Base-by-base conservation (phyloP, 2,797 vertebrate species). In the Chaetodon trifasciatus region DNA sequence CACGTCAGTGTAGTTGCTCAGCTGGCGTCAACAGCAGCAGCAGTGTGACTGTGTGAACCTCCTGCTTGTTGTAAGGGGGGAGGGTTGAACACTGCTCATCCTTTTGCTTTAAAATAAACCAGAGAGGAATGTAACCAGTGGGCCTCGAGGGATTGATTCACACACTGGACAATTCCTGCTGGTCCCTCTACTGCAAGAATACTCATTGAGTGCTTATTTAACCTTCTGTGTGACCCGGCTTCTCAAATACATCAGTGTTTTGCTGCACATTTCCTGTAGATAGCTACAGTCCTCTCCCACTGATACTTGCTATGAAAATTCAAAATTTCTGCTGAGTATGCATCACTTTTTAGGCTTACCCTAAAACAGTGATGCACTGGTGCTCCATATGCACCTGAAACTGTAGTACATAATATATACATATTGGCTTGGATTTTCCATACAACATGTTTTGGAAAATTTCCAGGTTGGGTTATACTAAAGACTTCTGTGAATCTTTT, bases 71-170 rank as follows among this genome's bases (percentile, higher is more conserved):
- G 74, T 69, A 37, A 74, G 61, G 83, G 83, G 90, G 87, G 81
- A 88, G 89, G 90, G 88, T 76, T 60, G 72, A 77, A 83, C 68
- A 70, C 85, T 89, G 85, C 86, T 94, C 88, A 89, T 94, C 92
- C 88, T 90, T 91, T 91, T 81, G 78, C 91, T 93, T 92, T 94
- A 93, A 96, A 95, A 93, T 95, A 93, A 93, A 92, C 93, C 82
- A 70, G 80, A 82, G 91, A 90, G 93, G 94, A 96, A 96, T 95
- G 94, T 47, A 50, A 90, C 79, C 82, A 75, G 73, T 57, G 57
- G 77, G 87, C 89, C 86, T 80, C 49, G 6, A 82, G 90, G 89
- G 89, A 81, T 70, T 67, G 76, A 83, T 85, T 87, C 89, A 87
- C 76, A 83, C 73, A 82, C 85, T 68, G 85, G 86, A 88, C 86